Percentiles rank a stretch among this genome's conserved stretches.
Conservation (phyloP, 2,797 vertebrate genomes). For the Ambastaia sidthimunki region DNA sequence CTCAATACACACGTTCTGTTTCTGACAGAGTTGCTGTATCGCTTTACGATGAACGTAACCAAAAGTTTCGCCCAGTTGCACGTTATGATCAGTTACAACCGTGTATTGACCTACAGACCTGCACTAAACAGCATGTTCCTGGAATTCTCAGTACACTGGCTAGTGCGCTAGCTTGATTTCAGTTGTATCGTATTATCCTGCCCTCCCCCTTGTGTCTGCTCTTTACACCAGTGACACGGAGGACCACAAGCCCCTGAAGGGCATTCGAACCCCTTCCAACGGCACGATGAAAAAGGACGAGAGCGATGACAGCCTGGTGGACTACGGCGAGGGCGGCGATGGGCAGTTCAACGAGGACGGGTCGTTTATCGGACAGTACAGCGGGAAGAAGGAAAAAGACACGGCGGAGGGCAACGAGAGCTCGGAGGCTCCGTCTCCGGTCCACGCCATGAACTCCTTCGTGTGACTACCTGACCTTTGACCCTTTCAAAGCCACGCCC, state of each 20-base stretch:
- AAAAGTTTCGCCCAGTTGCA: slow-evolving; percentile 22
- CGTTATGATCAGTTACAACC: slow-evolving; percentile 2
- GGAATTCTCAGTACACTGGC: background rate
- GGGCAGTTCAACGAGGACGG: slow-evolving; percentile 98
- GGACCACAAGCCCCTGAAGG: slow-evolving; percentile 97
- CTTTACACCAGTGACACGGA: slow-evolving; percentile 86
- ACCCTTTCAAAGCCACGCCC: slow-evolving; percentile 55
- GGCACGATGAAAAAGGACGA: slow-evolving; percentile 97
- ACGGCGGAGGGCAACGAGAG: slow-evolving; percentile 97
- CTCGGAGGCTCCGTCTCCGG: slow-evolving; percentile 96
- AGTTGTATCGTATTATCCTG: slow-evolving; percentile 18
- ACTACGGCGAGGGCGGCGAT: slow-evolving; percentile 98
- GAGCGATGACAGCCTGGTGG: slow-evolving; percentile 96
- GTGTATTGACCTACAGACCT: slow-evolving; percentile 7
- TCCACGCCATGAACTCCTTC: slow-evolving; percentile 99
- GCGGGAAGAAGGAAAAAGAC: slow-evolving; percentile 98
- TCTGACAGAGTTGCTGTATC: too few relatives aligned
- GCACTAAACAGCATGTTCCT: slow-evolving; percentile 47
- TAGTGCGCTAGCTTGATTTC: background rate
- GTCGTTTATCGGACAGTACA: slow-evolving; percentile 98
- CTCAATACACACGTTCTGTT: too few relatives aligned
- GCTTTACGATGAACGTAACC: background rate
- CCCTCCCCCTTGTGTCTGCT: slow-evolving; percentile 10
- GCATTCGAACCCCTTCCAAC: slow-evolving; percentile 95
- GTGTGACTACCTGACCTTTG: slow-evolving; percentile 79